These are phyloP conservation scores for Peromyscus eremicus DNA, from an alignment of 2,797 vertebrate species.

Conservation along the genomic window DNA sequence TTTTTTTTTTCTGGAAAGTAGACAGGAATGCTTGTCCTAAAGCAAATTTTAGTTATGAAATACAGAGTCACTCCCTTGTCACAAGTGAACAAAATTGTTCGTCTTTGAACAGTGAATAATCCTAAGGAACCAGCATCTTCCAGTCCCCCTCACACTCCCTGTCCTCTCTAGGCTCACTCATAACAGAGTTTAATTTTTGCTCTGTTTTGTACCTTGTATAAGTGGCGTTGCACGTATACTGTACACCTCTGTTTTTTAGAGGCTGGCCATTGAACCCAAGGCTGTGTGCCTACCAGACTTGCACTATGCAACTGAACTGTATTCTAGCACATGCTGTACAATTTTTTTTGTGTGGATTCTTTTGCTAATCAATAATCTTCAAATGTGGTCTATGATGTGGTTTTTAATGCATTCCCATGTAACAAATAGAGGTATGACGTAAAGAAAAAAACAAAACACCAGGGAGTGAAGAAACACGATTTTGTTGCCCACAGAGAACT, in stretches of 20 bases:
- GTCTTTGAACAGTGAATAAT: not conserved
- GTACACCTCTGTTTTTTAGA: no score
- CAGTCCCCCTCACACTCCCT: not conserved
- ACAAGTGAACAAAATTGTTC: not conserved
- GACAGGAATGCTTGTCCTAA: not conserved
- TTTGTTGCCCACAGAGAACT: not conserved
- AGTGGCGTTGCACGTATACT: not conserved
- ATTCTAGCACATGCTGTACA: not conserved
- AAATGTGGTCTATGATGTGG: not conserved
- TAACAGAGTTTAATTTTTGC: not conserved
- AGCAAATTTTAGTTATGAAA: constrained; percentile 14
- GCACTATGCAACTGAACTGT: not conserved
- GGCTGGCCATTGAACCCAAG: not conserved
- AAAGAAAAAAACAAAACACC: not conserved
- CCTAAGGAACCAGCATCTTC: not conserved
- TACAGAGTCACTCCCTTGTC: not conserved
- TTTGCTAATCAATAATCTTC: not conserved
- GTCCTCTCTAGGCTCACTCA: not conserved
- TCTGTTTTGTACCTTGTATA: not conserved
- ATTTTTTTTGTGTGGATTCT: not conserved
- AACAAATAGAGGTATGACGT: not conserved
- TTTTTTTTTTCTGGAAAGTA: not conserved
- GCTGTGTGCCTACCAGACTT: no score
- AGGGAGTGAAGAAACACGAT: not conserved
- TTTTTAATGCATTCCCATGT: constrained; percentile 18